These are phyloP conservation scores for Aythya fuligula DNA, from an alignment of 2,797 vertebrate genomes.

Conservation along the genomic window DNA sequence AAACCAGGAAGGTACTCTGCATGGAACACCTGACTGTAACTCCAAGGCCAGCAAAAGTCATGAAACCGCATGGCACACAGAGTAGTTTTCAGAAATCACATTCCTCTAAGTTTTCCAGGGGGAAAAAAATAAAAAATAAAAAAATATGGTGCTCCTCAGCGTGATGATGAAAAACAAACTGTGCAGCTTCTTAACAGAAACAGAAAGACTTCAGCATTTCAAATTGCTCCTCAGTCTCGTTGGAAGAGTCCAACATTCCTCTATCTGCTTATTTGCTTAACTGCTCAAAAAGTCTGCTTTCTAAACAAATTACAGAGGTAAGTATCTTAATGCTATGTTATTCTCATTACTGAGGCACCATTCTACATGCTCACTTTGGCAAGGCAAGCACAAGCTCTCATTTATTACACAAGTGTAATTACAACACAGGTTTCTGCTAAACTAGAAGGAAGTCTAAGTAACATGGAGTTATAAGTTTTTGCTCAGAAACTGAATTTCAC, in stretches of 20 bases:
- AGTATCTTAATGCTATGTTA: not conserved
- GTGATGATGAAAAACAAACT: constrained; percentile 28
- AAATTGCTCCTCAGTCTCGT: not conserved
- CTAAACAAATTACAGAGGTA: constrained; percentile 9
- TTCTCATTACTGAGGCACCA: not conserved
- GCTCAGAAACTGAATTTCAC: not conserved
- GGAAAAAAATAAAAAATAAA: not conserved
- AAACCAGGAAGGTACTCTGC: not conserved
- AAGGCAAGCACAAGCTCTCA: not conserved
- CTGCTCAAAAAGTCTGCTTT: constrained; percentile 22
- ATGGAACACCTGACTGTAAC: rapidly evolving
- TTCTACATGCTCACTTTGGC: not conserved
- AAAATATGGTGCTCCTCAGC: not conserved
- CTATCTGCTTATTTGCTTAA: not conserved
- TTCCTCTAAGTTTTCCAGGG: not conserved
- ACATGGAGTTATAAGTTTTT: not conserved
- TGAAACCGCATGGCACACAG: not conserved
- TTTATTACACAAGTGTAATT: not conserved
- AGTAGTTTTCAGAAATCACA: not conserved
- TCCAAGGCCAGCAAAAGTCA: not conserved
- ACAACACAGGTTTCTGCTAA: not conserved
- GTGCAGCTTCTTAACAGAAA: not conserved
- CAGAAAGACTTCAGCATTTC: not conserved
- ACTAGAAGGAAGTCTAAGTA: not conserved
- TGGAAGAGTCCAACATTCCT: constrained; percentile 7